Base-by-base conservation (phyloP, 2,113 vertebrate genomes). In the Acanthochromis polyacanthus region DNA sequence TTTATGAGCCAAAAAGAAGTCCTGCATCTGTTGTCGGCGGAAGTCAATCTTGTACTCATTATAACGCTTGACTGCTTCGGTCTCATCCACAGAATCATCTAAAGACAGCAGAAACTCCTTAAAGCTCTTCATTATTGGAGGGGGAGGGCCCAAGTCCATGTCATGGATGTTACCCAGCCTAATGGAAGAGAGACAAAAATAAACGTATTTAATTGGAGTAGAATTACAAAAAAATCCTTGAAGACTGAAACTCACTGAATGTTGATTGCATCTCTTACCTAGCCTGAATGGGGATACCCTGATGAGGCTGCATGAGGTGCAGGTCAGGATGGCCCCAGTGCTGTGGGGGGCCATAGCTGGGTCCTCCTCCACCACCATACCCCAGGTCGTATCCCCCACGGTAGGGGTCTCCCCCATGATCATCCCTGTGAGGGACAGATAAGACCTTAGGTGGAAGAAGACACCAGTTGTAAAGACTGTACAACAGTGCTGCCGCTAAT, bases 31-130 rank as follows among this genome's bases (percentile, higher is more conserved):
- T 88, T 98, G 97, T 4, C 97, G 94, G 10, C 97, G 94, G 82
- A 97, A 98, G 75, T 98, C 97, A 5, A 97, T 89, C 91, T 98
- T 98, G 82, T 98, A 98, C 75, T 98, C 97, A 22, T 98, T 98
- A 84, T 98, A 98, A 40, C 96, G 96, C 72, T 97, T 96, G 1
- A 98, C 97, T 0, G 97, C 96, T 89, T 98, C 97, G 0, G 96
- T 98, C 92, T 98, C 97, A 1, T 98, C 97, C 83, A 98, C 96
- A 0, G 97, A 96, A 86, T 98, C 97, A 2, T 97, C 97, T 90
- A 98, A 52, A 0, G 96, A 96, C 22, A 98, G 84, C 38, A 98
- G 93, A 81, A 98, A 98, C 87, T 98, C 97, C 79, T 97, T 97
- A 80, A 98, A 98, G 55, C 78, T 96, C 91, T 98, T 98, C 96